Conservation (phyloP, 2,113 vertebrate genomes). For the Raja brachyura region DNA sequence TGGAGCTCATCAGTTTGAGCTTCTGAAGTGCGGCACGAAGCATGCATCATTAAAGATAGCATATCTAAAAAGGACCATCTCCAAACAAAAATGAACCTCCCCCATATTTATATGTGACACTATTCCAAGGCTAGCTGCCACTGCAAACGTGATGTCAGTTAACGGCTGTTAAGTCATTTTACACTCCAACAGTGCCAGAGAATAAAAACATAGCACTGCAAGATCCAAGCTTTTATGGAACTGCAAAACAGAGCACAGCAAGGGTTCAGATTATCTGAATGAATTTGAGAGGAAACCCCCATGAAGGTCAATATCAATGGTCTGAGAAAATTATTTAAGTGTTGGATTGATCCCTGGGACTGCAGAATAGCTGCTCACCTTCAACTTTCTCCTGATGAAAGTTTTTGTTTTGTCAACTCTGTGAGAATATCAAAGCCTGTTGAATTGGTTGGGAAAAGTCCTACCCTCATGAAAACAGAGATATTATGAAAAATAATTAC, state of each 20-base stretch:
- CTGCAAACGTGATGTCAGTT: constrained; percentile 10
- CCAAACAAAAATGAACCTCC: constrained; percentile 18
- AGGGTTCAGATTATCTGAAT: neutral
- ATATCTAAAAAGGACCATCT: neutral
- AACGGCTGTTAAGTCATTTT: constrained; percentile 25
- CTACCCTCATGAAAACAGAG: neutral
- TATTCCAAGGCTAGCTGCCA: neutral
- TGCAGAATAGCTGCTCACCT: neutral
- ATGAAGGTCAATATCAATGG: neutral
- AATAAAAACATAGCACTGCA: neutral
- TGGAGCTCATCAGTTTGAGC: constrained; percentile 17
- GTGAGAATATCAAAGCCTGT: neutral
- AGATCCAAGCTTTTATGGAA: neutral
- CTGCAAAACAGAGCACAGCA: neutral
- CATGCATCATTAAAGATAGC: constrained; percentile 4
- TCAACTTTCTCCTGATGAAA: neutral
- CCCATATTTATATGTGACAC: constrained; percentile 25
- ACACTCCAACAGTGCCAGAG: neutral
- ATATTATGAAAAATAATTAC: neutral
- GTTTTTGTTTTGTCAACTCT: neutral
- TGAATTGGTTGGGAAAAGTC: neutral
- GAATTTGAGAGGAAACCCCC: neutral
- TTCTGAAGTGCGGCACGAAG: constrained; percentile 15
- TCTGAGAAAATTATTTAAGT: neutral
- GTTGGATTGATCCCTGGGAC: neutral